Base-by-base conservation (phyloP, 2,797 vertebrate genomes). In the Catharus ustulatus region DNA sequence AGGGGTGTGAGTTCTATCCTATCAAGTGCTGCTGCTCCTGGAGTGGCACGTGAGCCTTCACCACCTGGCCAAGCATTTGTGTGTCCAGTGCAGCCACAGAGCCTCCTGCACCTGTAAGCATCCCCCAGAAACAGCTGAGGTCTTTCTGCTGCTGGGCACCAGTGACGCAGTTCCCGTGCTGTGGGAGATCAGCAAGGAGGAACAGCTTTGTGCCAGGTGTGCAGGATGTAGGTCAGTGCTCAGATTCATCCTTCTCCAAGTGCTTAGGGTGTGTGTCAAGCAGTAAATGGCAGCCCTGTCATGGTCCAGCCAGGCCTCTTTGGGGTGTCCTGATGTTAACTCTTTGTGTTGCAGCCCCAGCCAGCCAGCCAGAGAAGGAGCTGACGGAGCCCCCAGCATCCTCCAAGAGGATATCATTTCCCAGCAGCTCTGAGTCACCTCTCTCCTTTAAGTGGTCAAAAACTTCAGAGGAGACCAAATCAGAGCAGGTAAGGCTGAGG, bases 361-460 rank as follows among this genome's bases (percentile, higher is more conserved):
- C 98, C 94, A 92, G 97, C 97, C 98, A 98, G 92, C 97, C 97
- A 95, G 99, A 99, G 95, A 99, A 98, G 97, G 98, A 99, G 96
- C 98, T 98, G 97, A 98, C 98, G 11, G 98, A 98, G 78, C 98
- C 98, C 95, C 98, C 99, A 13, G 94, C 98, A 66, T 97, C 98
- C 96, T 98, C 98, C 91, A 99, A 99, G 96, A 98, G 98, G 96
- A 97, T 98, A 85, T 98, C 98, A 1, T 99, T 99, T 59, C 98
- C 98, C 94, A 98, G 98, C 27, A 99, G 98, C 97, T 97, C 98
- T 0, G 99, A 99, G 96, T 99, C 98, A 11, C 98, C 98, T 54
- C 97, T 99, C 63, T 98, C 99, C 96, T 98, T 98, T 11, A 99
- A 99, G 96, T 98, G 99, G 97, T 98, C 99, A 59, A 98, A 98